Base-by-base conservation (phyloP, 53 echinoderm and acorn worm species). In the Patiria pectinifera region DNA sequence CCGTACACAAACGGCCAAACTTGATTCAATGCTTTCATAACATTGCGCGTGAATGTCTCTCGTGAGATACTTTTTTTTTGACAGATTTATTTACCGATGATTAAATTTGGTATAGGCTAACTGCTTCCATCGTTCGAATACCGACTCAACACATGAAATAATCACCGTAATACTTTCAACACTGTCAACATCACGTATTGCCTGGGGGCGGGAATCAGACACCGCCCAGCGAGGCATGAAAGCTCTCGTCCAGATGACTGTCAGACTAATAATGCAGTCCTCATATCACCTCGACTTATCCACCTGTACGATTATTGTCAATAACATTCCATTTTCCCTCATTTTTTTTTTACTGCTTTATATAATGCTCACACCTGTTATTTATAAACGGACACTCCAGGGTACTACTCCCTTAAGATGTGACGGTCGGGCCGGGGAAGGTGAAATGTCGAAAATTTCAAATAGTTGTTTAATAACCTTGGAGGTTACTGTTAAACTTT, bases 281-380 rank as follows among this genome's bases (percentile, higher is more conserved):
- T 45, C 46, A 11, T 9, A 45, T 10, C 46, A 3, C 45, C 47
- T 18, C 45, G 44, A 78, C 26, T 10, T 47, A 9, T 78, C 45
- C 11, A 78, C 79, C 79, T 78, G 14, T 23, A 21, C 76, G 35
- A 78, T 45, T 44, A 78, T 78, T 11, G 79, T 45, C 12, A 74
- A 86, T 86, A 71, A 49, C 86, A 86, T 85, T 85, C 86, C 74
- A 74, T 74, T 21, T 70, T 72, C 7, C 47, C 47, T 46, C 74
- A 46, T 22, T 71, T 53, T 53, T 53, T 13, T 19, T 22, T 44
- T 71, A 69, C 85, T 43, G 45, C 16, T 35, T 85, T 5, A 53
- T 53, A 71, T 49, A 48, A 35, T 35, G 35, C 71, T 45, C 86
- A 74, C 74, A 86, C 86, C 85, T 85, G 74, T 86, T 86, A 22